Conservation (phyloP, 2,113 vertebrate species). For the Brachyhypopomus occidentalis region DNA sequence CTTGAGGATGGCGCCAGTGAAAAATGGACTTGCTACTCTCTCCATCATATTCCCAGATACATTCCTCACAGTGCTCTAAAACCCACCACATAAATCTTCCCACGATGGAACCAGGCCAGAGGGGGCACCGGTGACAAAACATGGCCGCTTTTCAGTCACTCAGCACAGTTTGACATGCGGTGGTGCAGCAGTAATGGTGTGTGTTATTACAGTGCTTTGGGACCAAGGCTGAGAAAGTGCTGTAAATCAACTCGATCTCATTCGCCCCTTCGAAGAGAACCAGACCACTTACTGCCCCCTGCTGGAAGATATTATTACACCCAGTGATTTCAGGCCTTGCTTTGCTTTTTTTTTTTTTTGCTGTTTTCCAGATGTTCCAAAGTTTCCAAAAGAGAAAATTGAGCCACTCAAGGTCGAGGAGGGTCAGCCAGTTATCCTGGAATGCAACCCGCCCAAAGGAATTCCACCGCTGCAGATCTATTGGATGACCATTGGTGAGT, state of each 20-base stretch:
- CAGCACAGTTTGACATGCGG: conserved; percentile 42
- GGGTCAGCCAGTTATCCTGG: conserved; percentile 84
- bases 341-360: neutral
- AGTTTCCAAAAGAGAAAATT: conserved; percentile 93
- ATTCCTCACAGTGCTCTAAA: conserved; percentile 62
- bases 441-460: conserved; percentile 88
- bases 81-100: conserved; percentile 58
- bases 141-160: conserved; percentile 51
- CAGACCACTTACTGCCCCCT: conserved; percentile 60
- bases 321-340: neutral
- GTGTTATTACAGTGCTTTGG: conserved; percentile 55
- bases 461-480: conserved; percentile 92
- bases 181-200: conserved; percentile 43
- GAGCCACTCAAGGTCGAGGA: conserved; percentile 87
- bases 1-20: conserved; percentile 32
- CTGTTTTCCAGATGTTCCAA: conserved; percentile 82
- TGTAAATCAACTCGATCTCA: conserved; percentile 35
- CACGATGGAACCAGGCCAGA: conserved; percentile 49
- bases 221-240: conserved; percentile 41
- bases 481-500: conserved; percentile 97
- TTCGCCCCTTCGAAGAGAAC: conserved; percentile 11
- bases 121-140: conserved; percentile 47
- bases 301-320: conserved; percentile 52
- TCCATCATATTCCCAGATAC: conserved; percentile 59
- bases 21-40: conserved; percentile 49